These are phyloP conservation scores for Thymallus thymallus DNA, from an alignment of 2,113 vertebrate genomes.

Conservation along the genomic window DNA sequence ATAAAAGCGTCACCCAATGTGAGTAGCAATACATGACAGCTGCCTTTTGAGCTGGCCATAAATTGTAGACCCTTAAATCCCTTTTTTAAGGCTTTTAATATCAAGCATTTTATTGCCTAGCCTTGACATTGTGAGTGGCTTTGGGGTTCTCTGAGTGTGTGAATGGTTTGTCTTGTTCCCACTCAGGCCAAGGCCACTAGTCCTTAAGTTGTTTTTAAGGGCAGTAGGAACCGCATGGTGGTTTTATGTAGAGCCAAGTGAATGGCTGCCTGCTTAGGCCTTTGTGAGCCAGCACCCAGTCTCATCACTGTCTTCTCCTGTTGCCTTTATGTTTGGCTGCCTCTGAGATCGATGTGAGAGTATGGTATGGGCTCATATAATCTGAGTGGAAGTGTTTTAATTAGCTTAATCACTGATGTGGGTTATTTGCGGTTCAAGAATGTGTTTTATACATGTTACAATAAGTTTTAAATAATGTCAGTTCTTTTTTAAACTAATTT, in stretches of 20 bases:
- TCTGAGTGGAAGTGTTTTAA: slow-evolving; percentile 34
- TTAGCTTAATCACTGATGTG: too few species aligned
- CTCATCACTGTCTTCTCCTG: slow-evolving; percentile 10
- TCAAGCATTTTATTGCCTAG: slow-evolving; percentile 50
- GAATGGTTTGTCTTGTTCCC: slow-evolving; percentile 28
- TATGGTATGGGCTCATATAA: slow-evolving; percentile 51
- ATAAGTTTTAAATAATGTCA: too few species aligned
- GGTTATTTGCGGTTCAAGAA: too few species aligned
- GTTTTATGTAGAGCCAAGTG: neutral
- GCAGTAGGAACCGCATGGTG: slow-evolving; percentile 15
- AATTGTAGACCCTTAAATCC: neutral
- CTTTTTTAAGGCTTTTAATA: slow-evolving; percentile 35
- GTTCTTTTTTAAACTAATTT: too few species aligned
- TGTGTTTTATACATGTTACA: too few species aligned
- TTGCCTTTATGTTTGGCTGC: slow-evolving; percentile 48
- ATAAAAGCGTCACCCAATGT: neutral
- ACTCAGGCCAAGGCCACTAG: neutral
- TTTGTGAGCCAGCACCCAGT: slow-evolving; percentile 39
- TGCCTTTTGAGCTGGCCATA: neutral
- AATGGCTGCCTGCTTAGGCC: slow-evolving; percentile 22
- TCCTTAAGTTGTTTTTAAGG: neutral
- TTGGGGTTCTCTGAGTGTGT: slow-evolving; percentile 12
- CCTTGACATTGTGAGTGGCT: slow-evolving; percentile 42
- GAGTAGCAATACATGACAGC: neutral
- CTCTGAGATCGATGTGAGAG: slow-evolving; percentile 57